These are phyloP conservation scores for Caranx ignobilis DNA, from an alignment of 2,113 vertebrate species.

Conservation along the genomic window DNA sequence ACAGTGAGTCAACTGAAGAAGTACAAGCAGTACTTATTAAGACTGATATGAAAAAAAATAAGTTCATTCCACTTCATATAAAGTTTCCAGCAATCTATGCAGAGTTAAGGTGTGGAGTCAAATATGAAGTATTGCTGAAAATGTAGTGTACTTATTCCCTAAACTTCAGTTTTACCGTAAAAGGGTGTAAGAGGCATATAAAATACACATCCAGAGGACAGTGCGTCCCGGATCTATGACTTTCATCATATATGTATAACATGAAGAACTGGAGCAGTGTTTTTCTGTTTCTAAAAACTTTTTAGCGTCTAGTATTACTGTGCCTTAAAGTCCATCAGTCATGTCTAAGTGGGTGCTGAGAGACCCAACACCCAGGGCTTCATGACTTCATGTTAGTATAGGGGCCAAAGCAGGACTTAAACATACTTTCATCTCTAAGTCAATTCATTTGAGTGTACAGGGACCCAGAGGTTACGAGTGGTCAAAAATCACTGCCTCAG, in stretches of 20 bases:
- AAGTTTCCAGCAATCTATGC: conserved; percentile 3
- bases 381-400: conserved; percentile 74
- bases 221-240: conserved; percentile 32
- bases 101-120: conserved; percentile 16
- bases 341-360: conserved; percentile 77
- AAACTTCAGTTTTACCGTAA: conserved; percentile 48
- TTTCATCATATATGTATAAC: conserved; percentile 59
- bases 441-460: conserved; percentile 30
- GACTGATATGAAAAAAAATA: conserved; percentile 1
- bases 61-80: conserved; percentile 4
- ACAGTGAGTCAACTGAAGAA: conserved; percentile 4
- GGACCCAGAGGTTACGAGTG: conserved; percentile 17
- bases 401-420: conserved; percentile 59
- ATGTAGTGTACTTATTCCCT: conserved; percentile 22
- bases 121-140: conserved; percentile 14
- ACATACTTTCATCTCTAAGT: conserved; percentile 51
- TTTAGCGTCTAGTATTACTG: conserved; percentile 68
- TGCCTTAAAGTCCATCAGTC: conserved; percentile 74
- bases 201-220: conserved; percentile 33
- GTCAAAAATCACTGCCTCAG: conserved; percentile 26
- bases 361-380: conserved; percentile 64
- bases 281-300: conserved; percentile 71
- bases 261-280: conserved; percentile 46
- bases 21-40: conserved; percentile 13
- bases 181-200: conserved; percentile 13